Conservation (phyloP, 2,113 vertebrate genomes). For the Aix galericulata region DNA sequence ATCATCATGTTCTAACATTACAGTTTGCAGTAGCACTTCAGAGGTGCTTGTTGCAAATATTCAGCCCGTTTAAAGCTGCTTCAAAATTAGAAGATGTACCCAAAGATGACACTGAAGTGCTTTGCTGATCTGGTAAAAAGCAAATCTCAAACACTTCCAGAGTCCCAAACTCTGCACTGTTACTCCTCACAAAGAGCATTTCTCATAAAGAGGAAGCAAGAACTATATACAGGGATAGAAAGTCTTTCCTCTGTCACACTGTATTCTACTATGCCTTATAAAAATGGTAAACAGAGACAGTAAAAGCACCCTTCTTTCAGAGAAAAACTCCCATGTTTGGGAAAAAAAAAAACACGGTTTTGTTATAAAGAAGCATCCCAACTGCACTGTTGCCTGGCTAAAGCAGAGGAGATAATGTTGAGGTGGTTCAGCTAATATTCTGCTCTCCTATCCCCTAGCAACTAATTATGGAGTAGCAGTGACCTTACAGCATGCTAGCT, state of each 20-base stretch:
- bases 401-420: neutral
- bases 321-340: neutral
- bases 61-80: neutral
- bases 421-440: slow-evolving; percentile 40
- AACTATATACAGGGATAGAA: neutral
- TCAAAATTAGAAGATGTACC: neutral
- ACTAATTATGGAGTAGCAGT: neutral
- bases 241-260: neutral
- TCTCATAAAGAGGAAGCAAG: neutral
- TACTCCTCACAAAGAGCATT: neutral
- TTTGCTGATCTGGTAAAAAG: neutral
- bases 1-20: neutral
- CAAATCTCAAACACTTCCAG: neutral
- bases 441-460: slow-evolving; percentile 45
- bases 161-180: neutral
- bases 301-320: neutral
- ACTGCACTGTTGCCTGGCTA: slow-evolving; percentile 23
- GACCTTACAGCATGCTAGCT: neutral
- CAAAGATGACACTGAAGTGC: neutral
- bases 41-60: neutral
- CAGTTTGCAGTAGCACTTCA: neutral
- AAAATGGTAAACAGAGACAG: neutral
- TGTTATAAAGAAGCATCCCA: neutral
- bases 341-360: neutral
- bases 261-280: neutral